Conservation (phyloP, 2,113 vertebrate species). For the Pedetes capensis region DNA sequence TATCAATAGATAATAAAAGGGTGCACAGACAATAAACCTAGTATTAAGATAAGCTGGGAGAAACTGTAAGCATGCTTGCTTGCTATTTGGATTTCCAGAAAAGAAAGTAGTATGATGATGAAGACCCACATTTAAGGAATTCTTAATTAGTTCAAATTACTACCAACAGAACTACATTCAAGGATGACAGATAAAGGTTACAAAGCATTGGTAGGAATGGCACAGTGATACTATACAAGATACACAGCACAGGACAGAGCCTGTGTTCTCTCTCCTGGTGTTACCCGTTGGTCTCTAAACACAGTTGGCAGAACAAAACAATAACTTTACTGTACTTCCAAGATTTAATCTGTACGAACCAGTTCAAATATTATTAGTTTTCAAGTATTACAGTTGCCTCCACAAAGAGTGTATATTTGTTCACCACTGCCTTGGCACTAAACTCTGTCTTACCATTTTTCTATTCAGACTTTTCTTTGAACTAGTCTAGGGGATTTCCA, state of each 20-base stretch:
- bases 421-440: slow-evolving; percentile 86
- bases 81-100: background rate
- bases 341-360: slow-evolving; percentile 19
- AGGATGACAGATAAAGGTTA: background rate
- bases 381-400: slow-evolving; percentile 5
- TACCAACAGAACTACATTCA: background rate
- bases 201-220: background rate
- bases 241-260: background rate
- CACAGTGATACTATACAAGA: background rate
- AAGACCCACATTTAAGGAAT: slow-evolving; percentile 9
- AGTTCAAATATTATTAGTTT: slow-evolving; percentile 27
- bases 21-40: background rate
- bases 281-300: slow-evolving; percentile 1
- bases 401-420: background rate
- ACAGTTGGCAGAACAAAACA: slow-evolving; percentile 1
- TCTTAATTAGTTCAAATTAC: background rate
- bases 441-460: slow-evolving; percentile 81
- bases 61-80: background rate
- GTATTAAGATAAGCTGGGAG: background rate
- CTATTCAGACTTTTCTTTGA: slow-evolving; percentile 85
- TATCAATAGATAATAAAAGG: background rate
- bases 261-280: background rate
- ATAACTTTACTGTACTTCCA: background rate
- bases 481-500: slow-evolving; percentile 81
- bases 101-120: background rate